These are phyloP conservation scores for Trachelus stipa DNA, from an alignment of 2,888 invertebrate species.

Conservation along the genomic window DNA sequence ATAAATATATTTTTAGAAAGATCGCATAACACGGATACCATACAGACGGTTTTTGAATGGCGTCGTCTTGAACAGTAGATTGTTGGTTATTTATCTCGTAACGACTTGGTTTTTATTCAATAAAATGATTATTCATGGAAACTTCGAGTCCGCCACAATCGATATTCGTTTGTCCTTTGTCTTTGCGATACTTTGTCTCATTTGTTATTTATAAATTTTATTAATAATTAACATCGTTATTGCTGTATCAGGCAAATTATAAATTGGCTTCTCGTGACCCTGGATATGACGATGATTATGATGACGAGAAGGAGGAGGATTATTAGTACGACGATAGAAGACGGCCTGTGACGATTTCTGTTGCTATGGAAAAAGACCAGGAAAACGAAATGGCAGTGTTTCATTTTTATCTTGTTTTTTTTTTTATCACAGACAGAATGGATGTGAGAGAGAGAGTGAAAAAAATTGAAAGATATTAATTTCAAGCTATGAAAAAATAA, in stretches of 20 bases:
- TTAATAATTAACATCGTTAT: no score
- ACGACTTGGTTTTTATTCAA: no score
- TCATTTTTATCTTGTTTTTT: slow-evolving; percentile 16
- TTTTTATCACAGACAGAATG: slow-evolving; percentile 7
- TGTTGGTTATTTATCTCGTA: slow-evolving; percentile 51
- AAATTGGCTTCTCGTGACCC: no score
- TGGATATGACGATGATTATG: neutral
- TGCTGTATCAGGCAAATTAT: no score
- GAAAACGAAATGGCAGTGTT: slow-evolving; percentile 6
- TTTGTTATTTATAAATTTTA: no score
- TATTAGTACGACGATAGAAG: neutral
- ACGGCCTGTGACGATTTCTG: neutral
- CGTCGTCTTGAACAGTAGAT: slow-evolving; percentile 48
- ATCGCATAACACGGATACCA: no score
- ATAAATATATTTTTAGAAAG: no score
- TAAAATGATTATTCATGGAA: no score
- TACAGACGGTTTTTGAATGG: slow-evolving; percentile 34
- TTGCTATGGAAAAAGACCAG: slow-evolving; percentile 6
- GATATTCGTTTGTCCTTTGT: neutral
- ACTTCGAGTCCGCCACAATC: no score
- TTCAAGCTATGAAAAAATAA: neutral
- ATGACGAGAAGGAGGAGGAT: neutral
- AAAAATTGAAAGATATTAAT: neutral
- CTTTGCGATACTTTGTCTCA: neutral
- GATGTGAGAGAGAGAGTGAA: neutral